Evolutionary conservation across 2,797 vertebrate species (phyloP).

Genomic region (Epinephelus coioides): DNA sequence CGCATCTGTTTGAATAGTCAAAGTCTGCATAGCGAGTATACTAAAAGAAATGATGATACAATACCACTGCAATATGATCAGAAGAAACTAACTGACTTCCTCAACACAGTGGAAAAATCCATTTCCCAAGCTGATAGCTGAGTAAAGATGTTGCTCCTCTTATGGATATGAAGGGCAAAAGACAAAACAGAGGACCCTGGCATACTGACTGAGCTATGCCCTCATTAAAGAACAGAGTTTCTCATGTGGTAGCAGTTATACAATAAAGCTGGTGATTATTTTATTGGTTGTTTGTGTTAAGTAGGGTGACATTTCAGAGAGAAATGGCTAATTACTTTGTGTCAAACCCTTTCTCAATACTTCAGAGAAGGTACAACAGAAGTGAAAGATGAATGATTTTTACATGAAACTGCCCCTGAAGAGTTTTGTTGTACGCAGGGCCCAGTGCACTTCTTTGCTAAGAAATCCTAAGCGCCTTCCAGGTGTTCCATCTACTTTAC

Average conservation of each 20-base stretch:
- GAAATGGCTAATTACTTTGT: too few species aligned
- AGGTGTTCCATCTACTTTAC: neutral
- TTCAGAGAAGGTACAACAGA: neutral
- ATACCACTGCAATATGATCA: neutral
- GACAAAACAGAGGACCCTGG: conserved; percentile 16
- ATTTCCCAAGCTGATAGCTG: neutral
- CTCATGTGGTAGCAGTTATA: conserved; percentile 10
- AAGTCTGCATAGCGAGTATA: neutral
- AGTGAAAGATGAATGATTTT: neutral
- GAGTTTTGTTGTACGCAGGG: neutral
- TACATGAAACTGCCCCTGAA: neutral
- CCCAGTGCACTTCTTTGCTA: neutral
- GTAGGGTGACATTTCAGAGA: too few species aligned
- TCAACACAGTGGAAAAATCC: neutral
- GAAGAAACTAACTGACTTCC: neutral
- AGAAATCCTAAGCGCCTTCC: neutral
- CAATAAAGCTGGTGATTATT: conserved; percentile 6
- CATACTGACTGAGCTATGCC: conserved; percentile 21
- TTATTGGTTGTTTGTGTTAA: conserved; percentile 25
- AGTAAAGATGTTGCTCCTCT: neutral
- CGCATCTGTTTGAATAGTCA: neutral
- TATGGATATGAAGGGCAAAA: neutral
- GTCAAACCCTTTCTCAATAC: conserved; percentile 3
- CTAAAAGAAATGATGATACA: neutral
- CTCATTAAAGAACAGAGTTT: conserved; percentile 25